phyloP scores from a whole-genome alignment of 2,888 invertebrate species.

The Amblyjoppa fuscipennis region DNA sequence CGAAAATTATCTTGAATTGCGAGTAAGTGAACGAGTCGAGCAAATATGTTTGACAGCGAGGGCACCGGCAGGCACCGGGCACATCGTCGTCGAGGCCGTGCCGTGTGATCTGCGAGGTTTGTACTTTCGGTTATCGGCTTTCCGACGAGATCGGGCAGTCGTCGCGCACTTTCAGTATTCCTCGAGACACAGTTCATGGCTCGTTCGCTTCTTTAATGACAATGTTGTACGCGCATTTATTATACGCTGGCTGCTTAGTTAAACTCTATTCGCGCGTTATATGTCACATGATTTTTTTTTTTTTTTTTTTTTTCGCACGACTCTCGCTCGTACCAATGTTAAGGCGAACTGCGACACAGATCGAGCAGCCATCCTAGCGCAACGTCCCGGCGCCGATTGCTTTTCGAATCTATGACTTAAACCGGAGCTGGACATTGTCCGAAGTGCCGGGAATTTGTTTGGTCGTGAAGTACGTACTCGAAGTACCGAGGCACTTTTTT shows the following conservation, averaged over 20 bases:
- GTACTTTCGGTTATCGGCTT: conserved; percentile 62
- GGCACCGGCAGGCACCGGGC: conserved; percentile 8
- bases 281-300: background rate
- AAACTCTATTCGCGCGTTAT: background rate
- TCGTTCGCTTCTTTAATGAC: background rate
- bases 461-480: too few species aligned
- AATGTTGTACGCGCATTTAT: background rate
- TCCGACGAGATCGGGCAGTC: conserved; percentile 25
- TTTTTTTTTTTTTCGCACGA: background rate
- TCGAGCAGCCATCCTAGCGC: background rate
- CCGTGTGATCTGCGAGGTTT: conserved; percentile 45
- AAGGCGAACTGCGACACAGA: background rate
- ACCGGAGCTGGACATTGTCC: too few species aligned
- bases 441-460: too few species aligned
- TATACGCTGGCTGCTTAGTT: background rate
- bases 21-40: conserved; percentile 42
- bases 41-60: conserved; percentile 52
- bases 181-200: background rate
- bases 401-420: too few species aligned
- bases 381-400: too few species aligned
- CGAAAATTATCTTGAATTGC: conserved; percentile 32
- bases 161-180: background rate
- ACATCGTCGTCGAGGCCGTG: conserved; percentile 14
- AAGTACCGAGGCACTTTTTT: too few species aligned
- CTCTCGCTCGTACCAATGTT: background rate